Base-by-base conservation (phyloP, 1,140 invertebrate species). In the Archivesica marissinica region DNA sequence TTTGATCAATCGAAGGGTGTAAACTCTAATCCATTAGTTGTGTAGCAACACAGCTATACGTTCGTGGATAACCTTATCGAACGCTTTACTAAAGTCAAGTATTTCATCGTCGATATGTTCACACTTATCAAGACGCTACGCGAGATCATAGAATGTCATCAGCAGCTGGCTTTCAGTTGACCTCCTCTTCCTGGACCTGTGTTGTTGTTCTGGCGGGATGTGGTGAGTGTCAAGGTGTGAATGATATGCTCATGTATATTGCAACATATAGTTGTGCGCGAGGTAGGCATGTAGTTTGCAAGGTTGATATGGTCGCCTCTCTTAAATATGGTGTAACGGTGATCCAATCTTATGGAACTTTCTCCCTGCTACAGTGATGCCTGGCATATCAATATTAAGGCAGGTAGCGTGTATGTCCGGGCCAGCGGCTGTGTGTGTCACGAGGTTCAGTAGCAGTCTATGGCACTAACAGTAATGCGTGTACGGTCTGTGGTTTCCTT, bases 221-320 rank as follows among this genome's bases (percentile, higher is more conserved):
- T n/a, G n/a, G n/a, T n/a, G 41, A 9, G 7, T 44, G 6, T 20
- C 17, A 30, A 15, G 59, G 9, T 11, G 11, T 17, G 25, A 15
- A 9, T 11, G 13, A 64, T 17, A 30, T 64, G 59, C 1, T 15
- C 20, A 30, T n/a, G 3, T n/a, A 30, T 17, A n/a, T 15, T 64
- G 4, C 2, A 30, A n/a, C 4, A 70, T n/a, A 72, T 47, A 72
- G 84, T 80, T 17, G 76, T 86, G 0, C 78, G 76, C 13, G 84
- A 81, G 20, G 81, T 54, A 6, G 84, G 82, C 28, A 59, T 50
- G 25, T 85, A 85, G 41, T 77, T 85, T 23, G 35, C 38, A 2
- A 61, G 54, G 30, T n/a, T 17, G 38, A 54, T 50, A 2, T 39
- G 25, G 39, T 47, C 78, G 11, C 82, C 80, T 33, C 78, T 85